Evolutionary conservation across 2,888 invertebrate species (phyloP), one percentile per base, ranked within the genome.

Genomic region (Trachelus iudaicus): DNA sequence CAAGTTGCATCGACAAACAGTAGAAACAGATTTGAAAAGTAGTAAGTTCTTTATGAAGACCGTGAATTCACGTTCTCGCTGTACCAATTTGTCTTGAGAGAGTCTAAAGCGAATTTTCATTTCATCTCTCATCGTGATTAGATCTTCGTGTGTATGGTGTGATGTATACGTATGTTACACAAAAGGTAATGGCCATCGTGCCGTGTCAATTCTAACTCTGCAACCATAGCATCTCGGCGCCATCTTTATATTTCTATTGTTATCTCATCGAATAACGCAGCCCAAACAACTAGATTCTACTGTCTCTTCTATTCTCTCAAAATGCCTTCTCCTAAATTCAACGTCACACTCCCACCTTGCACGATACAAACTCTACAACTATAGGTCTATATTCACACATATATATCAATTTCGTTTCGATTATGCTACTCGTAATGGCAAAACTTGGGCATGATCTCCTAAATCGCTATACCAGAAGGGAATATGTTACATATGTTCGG

Each of bases 301-400:
- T 56, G 56, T 56, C 56, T 23, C 56, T 56, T 23, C 56, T 23
- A 56, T 56, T 56, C 56, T 56, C 23, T 9, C 23, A 56, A 56
- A 56, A 56, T 56, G 56, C 23, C 56, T 56, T 56, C 23, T 56
- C 23, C 1, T 23, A 9, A 23, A 56, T 56, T 56, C 56, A 23
- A 23, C 56, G 9, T 56, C 56, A 23, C 56, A 23, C 23, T 56
- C 56, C 56, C 9, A 23, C 56, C 23, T 56, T 56, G 69, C 77
- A 81, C 81, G 83, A 85, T 85, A 85, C 78, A 89, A 88, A 86
- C 76, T 80, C 85, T 87, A 88, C 75, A 82, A 73, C 80, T 86
- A 86, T 77, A 79, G 80, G 79, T 79, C 81, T 87, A 87, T 89
- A 86, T 89, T 87, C 88, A 90, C 88, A 89, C 83, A 82, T 81